These are phyloP conservation scores for Bombus vancouverensis DNA, from an alignment of 1,140 invertebrate species.

Conservation along the genomic window DNA sequence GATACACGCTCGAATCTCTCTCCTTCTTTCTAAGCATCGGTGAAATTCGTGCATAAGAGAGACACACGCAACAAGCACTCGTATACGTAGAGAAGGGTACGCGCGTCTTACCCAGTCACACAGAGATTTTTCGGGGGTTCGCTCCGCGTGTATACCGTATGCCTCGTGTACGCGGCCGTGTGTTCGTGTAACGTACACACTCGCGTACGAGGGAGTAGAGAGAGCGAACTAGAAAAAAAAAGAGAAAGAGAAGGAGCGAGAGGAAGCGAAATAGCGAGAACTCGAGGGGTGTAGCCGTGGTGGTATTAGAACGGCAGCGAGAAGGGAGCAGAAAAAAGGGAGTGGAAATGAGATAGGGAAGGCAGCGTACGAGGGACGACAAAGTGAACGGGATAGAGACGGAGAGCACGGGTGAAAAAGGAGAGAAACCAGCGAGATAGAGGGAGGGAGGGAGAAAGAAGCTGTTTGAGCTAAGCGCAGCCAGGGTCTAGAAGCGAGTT, in stretches of 20 bases:
- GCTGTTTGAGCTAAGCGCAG: slow-evolving; percentile 59
- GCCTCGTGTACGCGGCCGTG: slow-evolving; percentile 28
- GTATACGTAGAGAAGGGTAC: slow-evolving; percentile 38
- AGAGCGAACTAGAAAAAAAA: slow-evolving; percentile 43
- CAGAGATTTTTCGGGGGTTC: slow-evolving; percentile 42
- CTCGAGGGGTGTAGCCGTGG: slow-evolving; percentile 41
- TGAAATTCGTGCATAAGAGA: slow-evolving; percentile 52
- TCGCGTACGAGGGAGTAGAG: slow-evolving; percentile 61
- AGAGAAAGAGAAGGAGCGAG: slow-evolving; percentile 46
- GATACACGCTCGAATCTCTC: slow-evolving; percentile 39
- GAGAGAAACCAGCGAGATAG: slow-evolving; percentile 30
- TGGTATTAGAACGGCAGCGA: slow-evolving; percentile 45
- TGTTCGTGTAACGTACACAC: slow-evolving; percentile 18
- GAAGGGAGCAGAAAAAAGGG: slow-evolving; percentile 48
- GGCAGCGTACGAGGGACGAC: slow-evolving; percentile 59
- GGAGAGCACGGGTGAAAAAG: slow-evolving; percentile 33
- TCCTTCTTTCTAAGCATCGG: slow-evolving; percentile 50
- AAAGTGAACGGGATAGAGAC: slow-evolving; percentile 46
- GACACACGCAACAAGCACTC: slow-evolving; percentile 28
- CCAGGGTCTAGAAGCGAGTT: slow-evolving; percentile 69
- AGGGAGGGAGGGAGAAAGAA: slow-evolving; percentile 36
- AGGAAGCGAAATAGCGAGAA: slow-evolving; percentile 38
- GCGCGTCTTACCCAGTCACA: slow-evolving; percentile 59
- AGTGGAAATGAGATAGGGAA: slow-evolving; percentile 65
- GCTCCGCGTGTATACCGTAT: slow-evolving; percentile 37